phyloP scores from a whole-genome alignment of 2,797 vertebrate genomes.

The Gambusia yucatana region DNA sequence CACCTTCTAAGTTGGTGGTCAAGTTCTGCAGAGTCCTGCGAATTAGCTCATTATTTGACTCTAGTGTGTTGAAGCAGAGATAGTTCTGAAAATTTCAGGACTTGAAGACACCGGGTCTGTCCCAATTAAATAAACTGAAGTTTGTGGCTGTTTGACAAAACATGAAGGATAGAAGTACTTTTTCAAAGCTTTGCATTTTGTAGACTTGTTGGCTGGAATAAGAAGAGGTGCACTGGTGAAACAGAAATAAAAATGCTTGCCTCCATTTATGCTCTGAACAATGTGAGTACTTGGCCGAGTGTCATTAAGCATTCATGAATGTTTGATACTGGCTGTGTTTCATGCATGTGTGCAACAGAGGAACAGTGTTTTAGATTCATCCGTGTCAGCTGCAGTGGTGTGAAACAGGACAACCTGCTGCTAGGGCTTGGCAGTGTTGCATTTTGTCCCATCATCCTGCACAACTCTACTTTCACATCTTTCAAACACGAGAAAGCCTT shows the following conservation, averaged over 20 bases:
- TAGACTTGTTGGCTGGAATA: slow-evolving; percentile 38
- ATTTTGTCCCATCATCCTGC: slow-evolving; percentile 29
- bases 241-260: not conserved
- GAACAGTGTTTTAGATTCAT: slow-evolving; percentile 51
- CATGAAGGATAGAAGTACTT: not conserved
- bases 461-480: slow-evolving; percentile 16
- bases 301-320: slow-evolving; percentile 1
- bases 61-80: not conserved
- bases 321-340: slow-evolving; percentile 31
- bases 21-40: not conserved
- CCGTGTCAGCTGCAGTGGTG: slow-evolving; percentile 48
- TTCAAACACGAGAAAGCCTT: slow-evolving; percentile 1
- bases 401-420: slow-evolving; percentile 19
- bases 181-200: slow-evolving; percentile 17
- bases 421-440: slow-evolving; percentile 23
- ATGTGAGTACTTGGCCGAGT: not conserved
- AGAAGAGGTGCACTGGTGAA: slow-evolving; percentile 17
- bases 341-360: slow-evolving; percentile 34
- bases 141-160: not conserved
- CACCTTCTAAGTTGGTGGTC: not conserved
- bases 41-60: no score
- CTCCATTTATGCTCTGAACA: not conserved
- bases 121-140: not conserved
- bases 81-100: not conserved
- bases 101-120: not conserved